Evolutionary conservation across 2,888 invertebrate species (phyloP).

Genomic region (Hemicrepidius hirtus): DNA sequence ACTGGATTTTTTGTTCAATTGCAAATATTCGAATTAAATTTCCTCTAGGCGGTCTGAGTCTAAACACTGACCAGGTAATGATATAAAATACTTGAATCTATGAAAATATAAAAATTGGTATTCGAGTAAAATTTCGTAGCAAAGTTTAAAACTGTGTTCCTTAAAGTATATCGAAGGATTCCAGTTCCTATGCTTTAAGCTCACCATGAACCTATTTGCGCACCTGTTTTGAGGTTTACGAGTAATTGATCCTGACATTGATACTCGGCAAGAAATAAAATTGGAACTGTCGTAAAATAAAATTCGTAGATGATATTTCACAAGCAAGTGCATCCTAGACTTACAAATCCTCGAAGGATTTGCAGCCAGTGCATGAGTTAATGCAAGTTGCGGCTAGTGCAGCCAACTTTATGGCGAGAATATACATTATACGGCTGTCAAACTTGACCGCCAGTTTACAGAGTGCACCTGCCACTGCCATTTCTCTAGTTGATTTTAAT

Average conservation of each 20-base stretch:
- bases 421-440: conserved; percentile 53
- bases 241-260: conserved; percentile 4
- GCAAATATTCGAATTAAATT: too few species aligned
- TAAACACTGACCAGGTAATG: too few species aligned
- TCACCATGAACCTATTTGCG: not conserved
- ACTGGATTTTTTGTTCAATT: too few species aligned
- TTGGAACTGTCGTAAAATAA: conserved; percentile 9
- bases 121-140: too few species aligned
- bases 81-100: too few species aligned
- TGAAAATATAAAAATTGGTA: too few species aligned
- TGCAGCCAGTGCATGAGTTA: conserved; percentile 40
- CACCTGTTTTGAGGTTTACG: not conserved
- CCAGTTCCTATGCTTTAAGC: too few species aligned
- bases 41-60: too few species aligned
- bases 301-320: conserved; percentile 10
- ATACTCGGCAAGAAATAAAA: conserved; percentile 17
- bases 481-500: conserved; percentile 25
- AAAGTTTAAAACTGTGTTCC: too few species aligned
- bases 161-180: too few species aligned
- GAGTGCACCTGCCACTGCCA: conserved; percentile 30
- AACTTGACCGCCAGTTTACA: conserved; percentile 42
- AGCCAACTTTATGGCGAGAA: conserved; percentile 50
- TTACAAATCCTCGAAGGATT: conserved; percentile 49
- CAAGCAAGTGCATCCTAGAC: conserved; percentile 37
- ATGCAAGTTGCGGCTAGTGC: conserved; percentile 43